Conservation (phyloP, 2,888 invertebrate genomes). For the Eristalis intricaria region DNA sequence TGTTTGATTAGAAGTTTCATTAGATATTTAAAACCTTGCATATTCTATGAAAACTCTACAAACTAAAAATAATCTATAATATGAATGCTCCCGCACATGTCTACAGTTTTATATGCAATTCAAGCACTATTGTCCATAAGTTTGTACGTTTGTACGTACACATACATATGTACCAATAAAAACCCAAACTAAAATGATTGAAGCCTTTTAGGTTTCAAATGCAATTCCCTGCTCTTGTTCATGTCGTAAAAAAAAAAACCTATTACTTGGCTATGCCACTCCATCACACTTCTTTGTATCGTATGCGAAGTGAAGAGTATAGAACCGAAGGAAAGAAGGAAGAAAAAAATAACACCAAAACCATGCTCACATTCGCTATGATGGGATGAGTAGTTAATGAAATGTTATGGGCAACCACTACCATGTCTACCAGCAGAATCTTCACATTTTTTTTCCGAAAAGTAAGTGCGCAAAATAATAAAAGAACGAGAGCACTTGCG, state of each 20-base stretch:
- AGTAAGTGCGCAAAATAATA: constrained; percentile 6
- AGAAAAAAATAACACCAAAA: not conserved
- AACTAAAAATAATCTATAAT: too few relatives aligned
- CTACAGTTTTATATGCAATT: too few relatives aligned
- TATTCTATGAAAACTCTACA: too few relatives aligned
- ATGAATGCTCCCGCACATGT: too few relatives aligned
- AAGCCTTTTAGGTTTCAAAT: not conserved
- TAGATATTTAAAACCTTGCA: too few relatives aligned
- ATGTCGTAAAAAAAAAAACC: not conserved
- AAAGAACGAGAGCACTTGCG: constrained; percentile 38
- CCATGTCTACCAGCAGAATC: constrained; percentile 1
- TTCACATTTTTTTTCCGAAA: not conserved
- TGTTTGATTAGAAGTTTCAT: too few relatives aligned
- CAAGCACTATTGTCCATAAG: accelerated
- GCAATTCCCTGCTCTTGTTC: not conserved
- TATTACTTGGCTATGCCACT: not conserved
- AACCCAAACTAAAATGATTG: not conserved
- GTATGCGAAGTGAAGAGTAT: not conserved
- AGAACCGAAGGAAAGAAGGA: not conserved
- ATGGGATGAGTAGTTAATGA: constrained; percentile 1
- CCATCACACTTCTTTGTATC: not conserved
- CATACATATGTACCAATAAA: not conserved
- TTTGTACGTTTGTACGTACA: too few relatives aligned
- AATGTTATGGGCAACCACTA: constrained; percentile 15
- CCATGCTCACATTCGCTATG: not conserved